phyloP scores from a whole-genome alignment of 1,140 invertebrate species.

The Micrasema longulum region DNA sequence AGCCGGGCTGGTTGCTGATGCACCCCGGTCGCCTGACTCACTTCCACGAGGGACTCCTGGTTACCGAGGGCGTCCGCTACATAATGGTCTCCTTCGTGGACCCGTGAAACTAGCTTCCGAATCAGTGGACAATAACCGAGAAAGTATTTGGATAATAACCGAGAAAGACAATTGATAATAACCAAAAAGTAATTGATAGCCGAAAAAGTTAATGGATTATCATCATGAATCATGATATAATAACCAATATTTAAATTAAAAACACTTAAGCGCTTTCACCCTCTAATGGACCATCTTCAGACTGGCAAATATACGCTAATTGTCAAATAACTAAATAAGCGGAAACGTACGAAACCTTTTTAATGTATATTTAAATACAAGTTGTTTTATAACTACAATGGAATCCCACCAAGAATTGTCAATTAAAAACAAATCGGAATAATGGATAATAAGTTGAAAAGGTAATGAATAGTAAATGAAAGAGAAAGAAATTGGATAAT shows the following conservation, averaged over 20 bases:
- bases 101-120: slow-evolving; percentile 76
- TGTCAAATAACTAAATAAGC: no score
- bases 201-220: not conserved
- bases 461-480: no score
- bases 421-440: no score
- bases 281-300: not conserved
- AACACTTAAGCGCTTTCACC: not conserved
- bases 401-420: no score
- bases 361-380: no score
- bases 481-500: no score
- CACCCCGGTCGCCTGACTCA: slow-evolving; percentile 97
- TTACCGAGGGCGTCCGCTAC: slow-evolving; percentile 93
- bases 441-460: no score
- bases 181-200: not conserved
- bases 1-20: slow-evolving; percentile 95
- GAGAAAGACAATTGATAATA: not conserved
- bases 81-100: slow-evolving; percentile 99
- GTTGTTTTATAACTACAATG: no score
- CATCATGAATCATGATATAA: not conserved
- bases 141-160: no score
- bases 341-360: no score
- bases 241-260: not conserved
- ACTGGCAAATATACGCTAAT: no score
- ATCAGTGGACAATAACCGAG: not conserved
- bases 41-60: slow-evolving; percentile 93